Conservation (phyloP, 2,888 invertebrate species). For the Cantharis rufa region DNA sequence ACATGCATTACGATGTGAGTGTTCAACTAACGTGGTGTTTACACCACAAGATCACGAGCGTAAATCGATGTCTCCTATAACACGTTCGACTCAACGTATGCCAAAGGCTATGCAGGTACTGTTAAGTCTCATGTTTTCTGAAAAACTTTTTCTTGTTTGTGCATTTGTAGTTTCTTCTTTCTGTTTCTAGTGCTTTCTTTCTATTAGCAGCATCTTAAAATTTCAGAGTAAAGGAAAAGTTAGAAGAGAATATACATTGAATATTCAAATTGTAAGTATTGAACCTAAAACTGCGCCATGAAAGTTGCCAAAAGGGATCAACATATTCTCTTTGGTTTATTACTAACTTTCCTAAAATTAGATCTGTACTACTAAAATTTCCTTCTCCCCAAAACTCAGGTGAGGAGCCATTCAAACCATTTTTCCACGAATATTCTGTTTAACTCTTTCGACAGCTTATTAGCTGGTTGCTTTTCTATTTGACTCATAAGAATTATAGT, state of each 20-base stretch:
- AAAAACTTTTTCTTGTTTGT: neutral
- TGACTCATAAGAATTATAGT: neutral
- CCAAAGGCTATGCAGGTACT: constrained; percentile 85
- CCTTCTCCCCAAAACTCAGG: too few relatives aligned
- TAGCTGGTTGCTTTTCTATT: neutral
- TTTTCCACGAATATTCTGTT: neutral
- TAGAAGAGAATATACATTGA: too few relatives aligned
- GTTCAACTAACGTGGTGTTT: constrained; percentile 41
- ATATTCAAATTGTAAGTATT: too few relatives aligned
- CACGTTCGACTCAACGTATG: constrained; percentile 84
- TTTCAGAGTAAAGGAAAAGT: neutral
- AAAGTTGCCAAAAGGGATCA: too few relatives aligned
- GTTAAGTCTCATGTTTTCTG: neutral
- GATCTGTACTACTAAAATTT: too few relatives aligned
- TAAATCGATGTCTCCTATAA: constrained; percentile 87
- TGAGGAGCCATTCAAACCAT: too few relatives aligned
- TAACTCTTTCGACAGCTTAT: neutral
- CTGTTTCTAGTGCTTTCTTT: neutral
- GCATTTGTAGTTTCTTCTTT: neutral
- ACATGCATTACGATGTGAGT: constrained; percentile 42
- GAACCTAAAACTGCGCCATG: too few relatives aligned
- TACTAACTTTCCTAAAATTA: too few relatives aligned
- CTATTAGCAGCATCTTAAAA: neutral
- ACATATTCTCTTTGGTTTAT: too few relatives aligned
- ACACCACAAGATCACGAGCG: constrained; percentile 62